A percentile compares a stretch with the other conserved stretches of the same genome.
Conservation (phyloP, 2,797 vertebrate genomes). For the Simalia tracyae region DNA sequence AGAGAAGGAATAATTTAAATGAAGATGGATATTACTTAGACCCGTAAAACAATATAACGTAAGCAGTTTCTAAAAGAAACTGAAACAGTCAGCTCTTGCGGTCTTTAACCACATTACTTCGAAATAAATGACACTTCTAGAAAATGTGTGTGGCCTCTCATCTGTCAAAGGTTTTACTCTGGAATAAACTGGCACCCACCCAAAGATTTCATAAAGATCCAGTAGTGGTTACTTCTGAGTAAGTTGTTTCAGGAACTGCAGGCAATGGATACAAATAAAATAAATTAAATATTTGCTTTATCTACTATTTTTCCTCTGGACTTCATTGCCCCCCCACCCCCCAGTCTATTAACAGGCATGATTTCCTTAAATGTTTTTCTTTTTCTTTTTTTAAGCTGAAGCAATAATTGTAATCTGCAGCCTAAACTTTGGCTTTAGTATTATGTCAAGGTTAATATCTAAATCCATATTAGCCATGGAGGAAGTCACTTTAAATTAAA, state of each 20-base stretch:
- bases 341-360: neutral
- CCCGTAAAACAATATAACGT: slow-evolving; percentile 26
- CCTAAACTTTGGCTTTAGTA: slow-evolving; percentile 48
- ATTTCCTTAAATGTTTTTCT: neutral
- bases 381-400: slow-evolving; percentile 25
- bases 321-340: neutral
- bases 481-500: slow-evolving; percentile 53
- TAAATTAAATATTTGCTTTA: neutral
- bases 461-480: slow-evolving; percentile 53
- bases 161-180: neutral
- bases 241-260: slow-evolving; percentile 8
- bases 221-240: neutral
- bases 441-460: slow-evolving; percentile 66
- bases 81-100: neutral
- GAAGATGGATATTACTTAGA: neutral
- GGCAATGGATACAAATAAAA: neutral
- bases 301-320: slow-evolving; percentile 16
- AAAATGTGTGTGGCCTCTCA: neutral
- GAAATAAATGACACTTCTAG: neutral
- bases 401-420: slow-evolving; percentile 45
- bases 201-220: neutral
- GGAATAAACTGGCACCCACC: neutral
- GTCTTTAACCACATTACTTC: neutral
- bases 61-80: slow-evolving; percentile 21
- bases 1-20: slow-evolving; percentile 42